Percentiles rank a stretch among this genome's conserved stretches.
These are phyloP conservation scores for Alectoris magna DNA, from an alignment of 2,797 vertebrate species.

Conservation along the genomic window DNA sequence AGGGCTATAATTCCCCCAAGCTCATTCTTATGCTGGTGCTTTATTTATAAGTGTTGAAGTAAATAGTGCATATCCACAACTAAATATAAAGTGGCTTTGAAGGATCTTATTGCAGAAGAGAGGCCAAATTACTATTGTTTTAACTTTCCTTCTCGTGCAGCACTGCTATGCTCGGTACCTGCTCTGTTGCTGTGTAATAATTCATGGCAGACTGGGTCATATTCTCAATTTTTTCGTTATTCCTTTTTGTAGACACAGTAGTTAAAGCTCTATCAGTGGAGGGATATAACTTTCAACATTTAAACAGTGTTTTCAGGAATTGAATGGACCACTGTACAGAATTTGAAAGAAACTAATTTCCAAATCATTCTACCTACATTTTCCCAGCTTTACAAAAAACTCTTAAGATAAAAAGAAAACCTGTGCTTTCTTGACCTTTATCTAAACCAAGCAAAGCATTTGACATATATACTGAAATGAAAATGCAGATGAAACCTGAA, in stretches of 20 bases:
- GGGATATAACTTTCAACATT: neutral
- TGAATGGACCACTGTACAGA: neutral
- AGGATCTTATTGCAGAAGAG: neutral
- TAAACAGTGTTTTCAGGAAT: neutral
- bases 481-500: slow-evolving; percentile 43
- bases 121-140: neutral
- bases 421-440: slow-evolving; percentile 52
- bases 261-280: neutral
- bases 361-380: neutral
- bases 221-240: neutral
- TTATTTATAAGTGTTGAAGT: neutral
- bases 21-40: neutral
- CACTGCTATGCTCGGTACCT: neutral
- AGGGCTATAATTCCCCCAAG: neutral
- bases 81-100: neutral
- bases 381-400: slow-evolving; percentile 11
- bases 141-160: neutral
- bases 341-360: neutral
- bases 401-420: neutral
- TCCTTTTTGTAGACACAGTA: neutral
- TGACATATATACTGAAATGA: slow-evolving; percentile 28
- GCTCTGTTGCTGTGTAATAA: neutral
- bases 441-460: slow-evolving; percentile 10
- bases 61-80: neutral
- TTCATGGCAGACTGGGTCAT: neutral